A percentile compares a stretch with the other conserved stretches of the same genome.
Conservation (phyloP, 2,113 vertebrate species). For the Nettapus auritus region DNA sequence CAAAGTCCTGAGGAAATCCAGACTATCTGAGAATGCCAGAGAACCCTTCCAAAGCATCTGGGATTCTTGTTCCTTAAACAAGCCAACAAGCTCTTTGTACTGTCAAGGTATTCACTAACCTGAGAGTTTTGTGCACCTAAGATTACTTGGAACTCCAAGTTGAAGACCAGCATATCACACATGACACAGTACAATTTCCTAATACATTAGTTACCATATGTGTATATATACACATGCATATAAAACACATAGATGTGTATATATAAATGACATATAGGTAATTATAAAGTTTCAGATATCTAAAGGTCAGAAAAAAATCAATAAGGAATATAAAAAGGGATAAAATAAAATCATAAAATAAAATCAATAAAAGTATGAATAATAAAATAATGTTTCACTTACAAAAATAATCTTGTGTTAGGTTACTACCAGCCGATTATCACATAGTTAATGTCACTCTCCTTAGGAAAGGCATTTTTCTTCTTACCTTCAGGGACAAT, state of each 20-base stretch:
- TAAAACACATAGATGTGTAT: not conserved
- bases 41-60: not conserved
- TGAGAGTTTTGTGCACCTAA: not conserved
- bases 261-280: not conserved
- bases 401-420: not conserved
- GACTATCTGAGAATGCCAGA: not conserved
- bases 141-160: not conserved
- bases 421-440: not conserved
- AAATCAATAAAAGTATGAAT: not conserved
- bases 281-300: not conserved
- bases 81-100: not conserved
- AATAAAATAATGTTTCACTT: not conserved
- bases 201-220: not conserved
- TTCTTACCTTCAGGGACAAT: slow-evolving; percentile 23
- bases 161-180: not conserved
- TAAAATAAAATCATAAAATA: not conserved
- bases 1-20: not conserved
- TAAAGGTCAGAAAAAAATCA: not conserved
- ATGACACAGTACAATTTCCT: not conserved
- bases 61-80: not conserved
- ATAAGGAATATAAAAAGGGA: not conserved
- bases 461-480: slow-evolving; percentile 7
- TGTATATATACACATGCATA: not conserved
- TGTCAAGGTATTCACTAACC: not conserved
- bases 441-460: slow-evolving; percentile 14